Percentiles rank a stretch among this genome's conserved stretches.
Conservation (phyloP, 2,113 vertebrate species). For the Baryphthengus martii region DNA sequence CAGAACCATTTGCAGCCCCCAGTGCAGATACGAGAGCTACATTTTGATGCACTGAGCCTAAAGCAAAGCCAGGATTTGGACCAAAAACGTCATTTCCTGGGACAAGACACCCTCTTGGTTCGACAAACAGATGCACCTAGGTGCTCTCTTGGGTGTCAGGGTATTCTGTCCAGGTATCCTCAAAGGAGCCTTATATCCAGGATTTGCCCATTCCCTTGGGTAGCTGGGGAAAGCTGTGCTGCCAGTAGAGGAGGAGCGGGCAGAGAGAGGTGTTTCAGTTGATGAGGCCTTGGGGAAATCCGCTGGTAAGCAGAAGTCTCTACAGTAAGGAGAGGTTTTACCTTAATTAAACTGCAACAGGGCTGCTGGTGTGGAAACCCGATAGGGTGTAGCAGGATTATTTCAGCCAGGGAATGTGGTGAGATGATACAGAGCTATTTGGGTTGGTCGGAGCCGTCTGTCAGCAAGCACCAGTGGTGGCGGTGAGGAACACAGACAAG, state of each 20-base stretch:
- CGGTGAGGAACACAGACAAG: neutral
- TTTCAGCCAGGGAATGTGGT: neutral
- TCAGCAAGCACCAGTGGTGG: accelerated
- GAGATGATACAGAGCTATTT: accelerated
- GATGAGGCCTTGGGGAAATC: constrained; percentile 17
- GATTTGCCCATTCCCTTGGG: neutral
- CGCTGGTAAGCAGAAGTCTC: neutral
- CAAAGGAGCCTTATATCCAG: neutral
- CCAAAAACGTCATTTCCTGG: neutral
- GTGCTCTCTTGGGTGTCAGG: neutral
- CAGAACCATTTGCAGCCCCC: neutral
- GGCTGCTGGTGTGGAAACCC: neutral
- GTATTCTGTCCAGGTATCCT: neutral
- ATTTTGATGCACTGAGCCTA: neutral
- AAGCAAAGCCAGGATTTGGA: neutral
- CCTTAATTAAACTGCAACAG: constrained; percentile 33
- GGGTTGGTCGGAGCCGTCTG: neutral
- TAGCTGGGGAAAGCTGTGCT: neutral
- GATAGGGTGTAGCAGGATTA: neutral
- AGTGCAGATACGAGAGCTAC: neutral
- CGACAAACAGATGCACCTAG: neutral
- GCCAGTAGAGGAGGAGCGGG: neutral
- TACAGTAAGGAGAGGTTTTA: neutral
- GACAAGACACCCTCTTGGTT: neutral
- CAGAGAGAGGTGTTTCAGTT: neutral